Evolutionary conservation across 2,888 invertebrate species (phyloP).

Genomic region (Pristionchus japonicus): DNA sequence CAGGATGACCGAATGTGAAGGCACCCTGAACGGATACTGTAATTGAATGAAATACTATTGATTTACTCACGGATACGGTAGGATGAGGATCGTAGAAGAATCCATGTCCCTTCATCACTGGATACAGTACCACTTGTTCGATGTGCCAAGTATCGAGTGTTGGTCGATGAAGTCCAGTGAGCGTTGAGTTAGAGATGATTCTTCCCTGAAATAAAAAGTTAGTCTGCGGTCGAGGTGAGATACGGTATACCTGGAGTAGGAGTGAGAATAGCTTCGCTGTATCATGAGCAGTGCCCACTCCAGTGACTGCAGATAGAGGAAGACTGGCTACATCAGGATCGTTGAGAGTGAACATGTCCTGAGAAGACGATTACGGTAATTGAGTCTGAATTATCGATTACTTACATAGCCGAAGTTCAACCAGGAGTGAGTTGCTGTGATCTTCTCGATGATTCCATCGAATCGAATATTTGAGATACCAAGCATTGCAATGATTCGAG

Average conservation of each 20-base stretch:
- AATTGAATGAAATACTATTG: neutral
- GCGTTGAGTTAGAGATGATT: slow-evolving; percentile 60
- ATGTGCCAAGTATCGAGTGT: slow-evolving; percentile 69
- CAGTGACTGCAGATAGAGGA: slow-evolving; percentile 65
- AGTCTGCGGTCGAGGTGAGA: neutral
- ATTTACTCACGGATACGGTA: slow-evolving; percentile 54
- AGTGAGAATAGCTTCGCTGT: slow-evolving; percentile 64
- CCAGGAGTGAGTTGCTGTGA: slow-evolving; percentile 65
- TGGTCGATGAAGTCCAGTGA: slow-evolving; percentile 58
- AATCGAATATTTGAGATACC: slow-evolving; percentile 57
- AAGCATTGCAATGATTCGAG: slow-evolving; percentile 62
- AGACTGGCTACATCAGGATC: slow-evolving; percentile 64
- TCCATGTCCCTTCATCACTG: slow-evolving; percentile 71
- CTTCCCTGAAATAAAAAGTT: slow-evolving; percentile 51
- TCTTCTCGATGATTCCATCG: slow-evolving; percentile 57
- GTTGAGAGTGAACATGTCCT: slow-evolving; percentile 66
- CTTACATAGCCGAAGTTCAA: slow-evolving; percentile 60
- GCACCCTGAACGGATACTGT: slow-evolving; percentile 55
- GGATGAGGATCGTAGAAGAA: slow-evolving; percentile 72
- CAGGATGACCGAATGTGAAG: slow-evolving; percentile 71
- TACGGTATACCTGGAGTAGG: slow-evolving; percentile 51
- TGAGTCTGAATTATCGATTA: slow-evolving; percentile 16
- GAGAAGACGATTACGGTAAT: slow-evolving; percentile 31
- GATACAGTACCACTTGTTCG: slow-evolving; percentile 66
- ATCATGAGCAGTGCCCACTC: slow-evolving; percentile 61